These are phyloP conservation scores for Synanceia verrucosa DNA, from an alignment of 2,797 vertebrate species.

Conservation along the genomic window DNA sequence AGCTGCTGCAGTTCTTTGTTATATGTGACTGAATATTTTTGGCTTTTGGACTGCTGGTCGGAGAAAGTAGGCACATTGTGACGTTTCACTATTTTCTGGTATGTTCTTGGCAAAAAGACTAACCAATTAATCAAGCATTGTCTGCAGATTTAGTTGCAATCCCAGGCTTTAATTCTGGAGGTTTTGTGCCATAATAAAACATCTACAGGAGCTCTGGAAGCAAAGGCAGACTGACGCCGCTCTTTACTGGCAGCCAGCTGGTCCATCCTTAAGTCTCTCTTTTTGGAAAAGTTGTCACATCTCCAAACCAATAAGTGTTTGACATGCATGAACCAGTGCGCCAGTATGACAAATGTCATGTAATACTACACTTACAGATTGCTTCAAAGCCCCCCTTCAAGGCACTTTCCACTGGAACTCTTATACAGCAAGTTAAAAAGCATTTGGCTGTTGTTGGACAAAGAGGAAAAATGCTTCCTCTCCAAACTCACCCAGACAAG, in stretches of 20 bases:
- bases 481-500: slow-evolving; percentile 8
- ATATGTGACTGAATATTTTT: not conserved
- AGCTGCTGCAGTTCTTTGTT: not conserved
- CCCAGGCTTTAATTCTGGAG: not conserved
- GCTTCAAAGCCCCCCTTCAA: not conserved
- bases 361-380: slow-evolving; percentile 8
- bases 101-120: not conserved
- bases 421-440: not conserved
- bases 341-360: slow-evolving; percentile 21
- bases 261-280: slow-evolving; percentile 10
- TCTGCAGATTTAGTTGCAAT: not conserved
- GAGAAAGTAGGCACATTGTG: too few species aligned
- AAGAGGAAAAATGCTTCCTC: not conserved
- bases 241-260: not conserved
- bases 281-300: slow-evolving; percentile 6
- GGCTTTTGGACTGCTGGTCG: not conserved
- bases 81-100: not conserved
- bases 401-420: slow-evolving; percentile 12
- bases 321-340: not conserved
- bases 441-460: slow-evolving; percentile 12
- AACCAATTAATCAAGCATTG: not conserved
- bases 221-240: not conserved
- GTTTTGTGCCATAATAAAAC: not conserved
- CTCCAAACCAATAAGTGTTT: slow-evolving; percentile 8
- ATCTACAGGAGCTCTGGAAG: not conserved